Evolutionary conservation across 53 echinoderm and acorn worm species (phyloP).

Genomic region (Paelopatides confundens): DNA sequence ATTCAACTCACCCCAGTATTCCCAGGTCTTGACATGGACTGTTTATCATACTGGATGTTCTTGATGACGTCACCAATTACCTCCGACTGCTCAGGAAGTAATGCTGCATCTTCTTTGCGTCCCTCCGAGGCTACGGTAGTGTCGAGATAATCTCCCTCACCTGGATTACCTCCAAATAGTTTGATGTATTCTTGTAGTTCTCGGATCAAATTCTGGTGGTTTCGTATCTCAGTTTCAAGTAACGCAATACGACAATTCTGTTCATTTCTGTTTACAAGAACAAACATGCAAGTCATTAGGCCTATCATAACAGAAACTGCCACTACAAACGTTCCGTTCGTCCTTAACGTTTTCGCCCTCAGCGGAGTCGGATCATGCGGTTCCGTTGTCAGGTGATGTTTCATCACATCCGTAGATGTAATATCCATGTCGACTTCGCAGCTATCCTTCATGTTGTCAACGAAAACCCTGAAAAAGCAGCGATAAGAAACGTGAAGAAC

Average conservation of each 20-base stretch:
- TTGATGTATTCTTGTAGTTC: background rate
- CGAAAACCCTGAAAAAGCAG: background rate
- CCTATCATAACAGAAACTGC: background rate
- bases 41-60: background rate
- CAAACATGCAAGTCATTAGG: background rate
- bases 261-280: background rate
- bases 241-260: background rate
- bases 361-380: background rate
- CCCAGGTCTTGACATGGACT: background rate
- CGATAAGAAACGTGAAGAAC: background rate
- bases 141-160: background rate
- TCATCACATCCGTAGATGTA: background rate
- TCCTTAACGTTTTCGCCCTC: background rate
- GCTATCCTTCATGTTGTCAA: conserved; percentile 18
- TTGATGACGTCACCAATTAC: background rate
- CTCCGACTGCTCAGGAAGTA: background rate
- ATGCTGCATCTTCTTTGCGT: background rate
- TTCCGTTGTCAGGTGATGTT: background rate
- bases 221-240: background rate
- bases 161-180: background rate
- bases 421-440: conserved; percentile 5
- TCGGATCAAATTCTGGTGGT: background rate
- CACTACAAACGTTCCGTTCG: background rate
- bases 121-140: conserved; percentile 13
- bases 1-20: background rate